Conservation (phyloP, 2,888 invertebrate genomes). For the Drosophila yooni region DNA sequence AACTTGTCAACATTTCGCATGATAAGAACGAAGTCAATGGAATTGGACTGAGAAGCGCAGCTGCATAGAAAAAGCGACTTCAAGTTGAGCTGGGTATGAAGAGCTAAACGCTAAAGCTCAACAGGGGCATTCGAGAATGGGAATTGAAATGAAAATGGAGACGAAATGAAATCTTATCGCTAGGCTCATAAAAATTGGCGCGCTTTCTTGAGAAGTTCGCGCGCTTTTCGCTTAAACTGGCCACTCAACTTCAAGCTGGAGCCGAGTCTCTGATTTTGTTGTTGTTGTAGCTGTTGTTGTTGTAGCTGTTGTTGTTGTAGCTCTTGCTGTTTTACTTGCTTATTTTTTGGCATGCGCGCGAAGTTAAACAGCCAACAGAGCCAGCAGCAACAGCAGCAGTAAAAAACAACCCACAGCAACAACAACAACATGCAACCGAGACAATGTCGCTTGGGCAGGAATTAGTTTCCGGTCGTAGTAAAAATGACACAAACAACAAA, state of each 20-base stretch:
- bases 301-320: neutral
- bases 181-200: conserved; percentile 74
- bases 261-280: conserved; percentile 40
- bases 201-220: conserved; percentile 71
- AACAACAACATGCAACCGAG: conserved; percentile 31
- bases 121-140: neutral
- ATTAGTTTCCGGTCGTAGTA: conserved; percentile 82
- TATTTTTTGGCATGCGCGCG: conserved; percentile 80
- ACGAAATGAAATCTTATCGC: conserved; percentile 71
- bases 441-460: conserved; percentile 72
- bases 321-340: conserved; percentile 42
- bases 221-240: conserved; percentile 73
- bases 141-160: conserved; percentile 24
- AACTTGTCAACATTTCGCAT: neutral
- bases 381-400: conserved; percentile 20
- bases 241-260: conserved; percentile 48
- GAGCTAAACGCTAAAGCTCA: neutral
- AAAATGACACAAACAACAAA: conserved; percentile 73
- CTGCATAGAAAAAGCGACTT: neutral
- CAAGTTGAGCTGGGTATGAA: neutral
- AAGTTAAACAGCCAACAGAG: conserved; percentile 55
- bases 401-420: conserved; percentile 14
- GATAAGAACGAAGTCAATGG: neutral
- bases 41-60: neutral
- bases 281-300: neutral